These are phyloP conservation scores for Barnardius zonarius DNA, from an alignment of 2,113 vertebrate species.

Conservation along the genomic window DNA sequence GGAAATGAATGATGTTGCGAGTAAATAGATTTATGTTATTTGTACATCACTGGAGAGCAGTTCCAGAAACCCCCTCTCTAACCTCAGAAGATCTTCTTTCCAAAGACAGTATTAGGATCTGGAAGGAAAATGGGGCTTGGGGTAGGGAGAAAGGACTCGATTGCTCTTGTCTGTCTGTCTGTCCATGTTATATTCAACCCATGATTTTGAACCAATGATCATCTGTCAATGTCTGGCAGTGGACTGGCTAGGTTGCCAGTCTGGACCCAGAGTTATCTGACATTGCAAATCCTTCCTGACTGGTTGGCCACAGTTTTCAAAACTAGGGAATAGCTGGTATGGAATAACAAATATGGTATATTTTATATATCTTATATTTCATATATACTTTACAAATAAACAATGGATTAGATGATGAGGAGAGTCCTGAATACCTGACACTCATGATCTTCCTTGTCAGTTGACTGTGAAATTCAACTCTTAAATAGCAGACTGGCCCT, in stretches of 20 bases:
- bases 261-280: not conserved
- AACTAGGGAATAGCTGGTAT: not conserved
- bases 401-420: not conserved
- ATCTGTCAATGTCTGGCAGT: not conserved
- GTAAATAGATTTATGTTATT: not conserved
- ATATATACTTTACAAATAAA: not conserved
- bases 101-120: not conserved
- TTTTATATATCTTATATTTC: not conserved
- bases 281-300: not conserved
- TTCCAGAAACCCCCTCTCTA: not conserved
- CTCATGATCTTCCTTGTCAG: not conserved
- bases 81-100: not conserved
- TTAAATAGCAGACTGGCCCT: not conserved
- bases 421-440: not conserved
- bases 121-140: not conserved
- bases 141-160: not conserved
- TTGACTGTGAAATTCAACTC: not conserved
- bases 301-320: not conserved
- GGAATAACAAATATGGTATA: not conserved
- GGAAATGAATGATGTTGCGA: not conserved
- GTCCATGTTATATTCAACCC: not conserved
- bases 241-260: not conserved
- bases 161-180: not conserved
- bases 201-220: not conserved
- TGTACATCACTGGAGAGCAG: not conserved